Evolutionary conservation across 2,113 vertebrate species (phyloP).

Genomic region (Myocastor coypus): DNA sequence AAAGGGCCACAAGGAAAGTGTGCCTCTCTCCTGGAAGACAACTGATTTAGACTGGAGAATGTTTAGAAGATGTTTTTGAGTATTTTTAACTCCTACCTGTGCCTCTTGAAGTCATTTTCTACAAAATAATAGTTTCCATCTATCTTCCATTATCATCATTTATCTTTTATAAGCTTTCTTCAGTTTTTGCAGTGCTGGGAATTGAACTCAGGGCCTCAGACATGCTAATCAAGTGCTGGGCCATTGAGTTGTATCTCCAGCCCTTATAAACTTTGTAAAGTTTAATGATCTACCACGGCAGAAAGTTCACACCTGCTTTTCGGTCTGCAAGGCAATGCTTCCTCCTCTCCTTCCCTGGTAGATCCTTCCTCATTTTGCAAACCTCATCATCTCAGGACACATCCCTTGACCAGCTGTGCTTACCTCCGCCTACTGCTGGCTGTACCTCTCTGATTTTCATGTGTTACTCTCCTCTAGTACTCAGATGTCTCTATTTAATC

Average conservation of each 20-base stretch:
- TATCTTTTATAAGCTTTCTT: not conserved
- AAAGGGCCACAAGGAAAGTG: rapidly evolving
- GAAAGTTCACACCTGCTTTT: not conserved
- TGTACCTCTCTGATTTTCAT: not conserved
- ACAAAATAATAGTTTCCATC: not conserved
- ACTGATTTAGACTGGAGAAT: not conserved
- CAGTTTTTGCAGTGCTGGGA: not conserved
- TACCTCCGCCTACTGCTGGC: not conserved
- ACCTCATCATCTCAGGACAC: not conserved
- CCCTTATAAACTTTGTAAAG: not conserved
- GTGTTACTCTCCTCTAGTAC: not conserved
- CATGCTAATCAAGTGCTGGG: not conserved
- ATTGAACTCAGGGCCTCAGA: not conserved
- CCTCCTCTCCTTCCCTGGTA: not conserved
- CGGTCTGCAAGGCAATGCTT: not conserved
- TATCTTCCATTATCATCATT: no score
- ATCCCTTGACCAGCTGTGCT: not conserved
- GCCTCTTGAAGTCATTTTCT: not conserved
- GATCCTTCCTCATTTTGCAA: not conserved
- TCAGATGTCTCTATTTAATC: not conserved
- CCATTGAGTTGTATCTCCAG: not conserved
- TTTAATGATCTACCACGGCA: not conserved
- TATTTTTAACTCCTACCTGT: not conserved
- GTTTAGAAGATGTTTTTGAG: not conserved
- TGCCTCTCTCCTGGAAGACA: not conserved